Evolutionary conservation across 2,797 vertebrate species (phyloP), one percentile per base, ranked within the genome.

Genomic region (Crenuchus spilurus): DNA sequence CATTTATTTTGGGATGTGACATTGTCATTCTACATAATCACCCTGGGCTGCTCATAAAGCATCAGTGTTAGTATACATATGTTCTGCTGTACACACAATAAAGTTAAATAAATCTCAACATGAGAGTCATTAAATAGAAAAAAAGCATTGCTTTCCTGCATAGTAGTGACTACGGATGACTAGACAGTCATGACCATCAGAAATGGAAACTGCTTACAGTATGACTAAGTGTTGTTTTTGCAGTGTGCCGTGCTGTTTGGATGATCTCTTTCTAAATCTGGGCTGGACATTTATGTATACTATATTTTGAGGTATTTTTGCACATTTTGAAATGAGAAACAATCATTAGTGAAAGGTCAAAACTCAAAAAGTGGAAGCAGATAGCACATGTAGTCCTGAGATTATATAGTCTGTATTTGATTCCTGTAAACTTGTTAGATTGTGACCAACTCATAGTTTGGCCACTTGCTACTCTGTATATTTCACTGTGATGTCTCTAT

Each of bases 401-500:
- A 41, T 83, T 83, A 78, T 77, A 70, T 88, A 48, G 3, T 64
- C 24, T 48, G 18, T 6, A 33, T 65, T 41, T 55, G 30, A 2
- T 70, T 76, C 58, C 51, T 48, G 30, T 57, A 80, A 82, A 74
- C 68, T 77, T 78, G 86, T 77, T 75, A 83, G 83, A 80, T 88
- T 84, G 81, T 90, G 87, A 85, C 87, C 82, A 80, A 18, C 75
- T 85, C 87, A 86, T 88, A 84, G 86, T 90, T 84, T 87, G 86
- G 82, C 84, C 70, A 54, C 70, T n/a, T 79, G 84, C 83, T 84
- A 79, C 82, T 85, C 82, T 83, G 81, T 81, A 82, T 84, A 88
- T 89, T 87, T 85, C 87, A 88, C 84, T 80, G 73, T 87, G 87
- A 90, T 89, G 90, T 87, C 87, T 87, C 85, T 74, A 78, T 89